phyloP scores from a whole-genome alignment of 1,140 invertebrate species.

The Anastatus disparis region DNA sequence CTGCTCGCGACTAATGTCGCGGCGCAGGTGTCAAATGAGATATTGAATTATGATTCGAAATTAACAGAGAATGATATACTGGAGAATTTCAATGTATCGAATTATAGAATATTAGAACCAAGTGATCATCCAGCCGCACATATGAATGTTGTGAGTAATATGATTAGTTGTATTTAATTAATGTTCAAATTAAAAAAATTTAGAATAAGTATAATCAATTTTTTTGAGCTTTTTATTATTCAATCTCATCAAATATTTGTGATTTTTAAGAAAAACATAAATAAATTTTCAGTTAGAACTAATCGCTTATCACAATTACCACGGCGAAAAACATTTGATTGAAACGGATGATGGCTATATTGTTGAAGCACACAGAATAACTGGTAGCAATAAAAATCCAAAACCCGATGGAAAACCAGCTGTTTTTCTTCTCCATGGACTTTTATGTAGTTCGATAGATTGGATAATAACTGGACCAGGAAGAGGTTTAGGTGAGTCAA shows the following conservation, averaged over 20 bases:
- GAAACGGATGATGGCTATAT: conserved; percentile 72
- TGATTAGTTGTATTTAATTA: too few species aligned
- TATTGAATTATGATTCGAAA: too few species aligned
- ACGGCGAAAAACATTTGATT: conserved; percentile 38
- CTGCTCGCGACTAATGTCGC: too few species aligned
- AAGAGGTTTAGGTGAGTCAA: conserved; percentile 71
- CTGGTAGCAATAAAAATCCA: conserved; percentile 44
- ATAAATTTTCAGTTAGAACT: conserved; percentile 17
- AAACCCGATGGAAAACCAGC: conserved; percentile 58
- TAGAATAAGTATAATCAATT: too few species aligned
- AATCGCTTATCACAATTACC: conserved; percentile 17
- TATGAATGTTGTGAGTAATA: conserved; percentile 7
- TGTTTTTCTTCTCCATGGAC: conserved; percentile 78
- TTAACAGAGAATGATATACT: too few species aligned
- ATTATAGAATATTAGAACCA: too few species aligned
- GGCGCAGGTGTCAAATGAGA: too few species aligned
- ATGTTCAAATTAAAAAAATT: too few species aligned
- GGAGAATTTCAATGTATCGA: too few species aligned
- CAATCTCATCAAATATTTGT: too few species aligned
- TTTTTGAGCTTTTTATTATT: too few species aligned
- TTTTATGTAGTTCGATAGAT: conserved; percentile 75
- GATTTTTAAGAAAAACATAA: background rate
- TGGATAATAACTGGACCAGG: conserved; percentile 74
- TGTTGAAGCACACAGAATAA: conserved; percentile 69
- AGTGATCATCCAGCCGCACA: background rate